Evolutionary conservation across 2,888 invertebrate species (phyloP).

Genomic region (Caenorhabditis uteleia): DNA sequence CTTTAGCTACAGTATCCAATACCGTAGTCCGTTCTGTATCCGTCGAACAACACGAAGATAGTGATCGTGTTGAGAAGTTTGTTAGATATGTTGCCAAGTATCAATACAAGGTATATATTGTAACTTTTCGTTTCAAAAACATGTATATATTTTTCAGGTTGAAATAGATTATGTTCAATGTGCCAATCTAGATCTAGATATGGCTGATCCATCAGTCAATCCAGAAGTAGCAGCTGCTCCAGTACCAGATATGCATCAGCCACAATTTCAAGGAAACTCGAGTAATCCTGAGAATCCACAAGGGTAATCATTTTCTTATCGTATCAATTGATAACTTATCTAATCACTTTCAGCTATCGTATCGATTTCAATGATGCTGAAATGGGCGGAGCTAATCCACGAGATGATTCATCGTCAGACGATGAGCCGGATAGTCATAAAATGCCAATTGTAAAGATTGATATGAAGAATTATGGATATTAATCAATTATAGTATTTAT

Average conservation of each 20-base stretch:
- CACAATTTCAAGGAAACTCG: slow-evolving; percentile 56
- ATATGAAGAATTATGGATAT: slow-evolving; percentile 69
- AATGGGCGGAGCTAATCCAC: slow-evolving; percentile 26
- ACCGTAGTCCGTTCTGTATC: slow-evolving; percentile 88
- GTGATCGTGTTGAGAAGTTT: slow-evolving; percentile 95
- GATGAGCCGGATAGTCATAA: slow-evolving; percentile 62
- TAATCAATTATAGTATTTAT: too few relatives aligned
- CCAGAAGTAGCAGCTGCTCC: slow-evolving; percentile 51
- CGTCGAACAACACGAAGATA: slow-evolving; percentile 72
- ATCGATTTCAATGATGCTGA: slow-evolving; percentile 62
- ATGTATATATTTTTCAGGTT: slow-evolving; percentile 50
- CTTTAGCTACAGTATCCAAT: slow-evolving; percentile 90
- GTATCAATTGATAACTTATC: too few relatives aligned
- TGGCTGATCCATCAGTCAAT: slow-evolving; percentile 46
- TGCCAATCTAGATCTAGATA: slow-evolving; percentile 63
- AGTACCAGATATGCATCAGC: slow-evolving; percentile 53
- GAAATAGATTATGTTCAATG: slow-evolving; percentile 70
- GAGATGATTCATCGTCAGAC: slow-evolving; percentile 44
- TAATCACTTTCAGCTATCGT: slow-evolving; percentile 61
- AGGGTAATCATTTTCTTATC: slow-evolving; percentile 8
- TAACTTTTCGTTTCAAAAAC: background rate
- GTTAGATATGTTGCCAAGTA: slow-evolving; percentile 93
- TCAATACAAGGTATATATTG: slow-evolving; percentile 78
- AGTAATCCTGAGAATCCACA: slow-evolving; percentile 8
- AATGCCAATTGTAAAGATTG: slow-evolving; percentile 67